Base-by-base conservation (phyloP, 2,113 vertebrate genomes). In the Amblyornis subalaris region DNA sequence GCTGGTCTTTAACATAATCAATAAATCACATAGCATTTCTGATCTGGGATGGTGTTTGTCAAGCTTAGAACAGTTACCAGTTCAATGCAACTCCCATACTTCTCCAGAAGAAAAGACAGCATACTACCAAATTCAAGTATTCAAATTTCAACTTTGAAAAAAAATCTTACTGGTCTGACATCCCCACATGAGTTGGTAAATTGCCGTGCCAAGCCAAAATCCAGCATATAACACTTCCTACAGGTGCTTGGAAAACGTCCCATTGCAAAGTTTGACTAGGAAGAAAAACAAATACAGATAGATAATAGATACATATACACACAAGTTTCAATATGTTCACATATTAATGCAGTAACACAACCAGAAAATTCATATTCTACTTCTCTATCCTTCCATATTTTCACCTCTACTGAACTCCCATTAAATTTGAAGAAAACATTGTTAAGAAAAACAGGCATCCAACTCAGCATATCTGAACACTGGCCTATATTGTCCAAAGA, bases 171-270 rank as follows among this genome's bases (percentile, higher is more conserved):
- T 96, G 99, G 99, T 98, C 99, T 98, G 96, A 99, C 99, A 94
- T 99, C 99, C 94, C 99, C 99, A 97, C 98, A 99, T 13, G 99
- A 99, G 98, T 99, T 99, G 96, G 99, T 99, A 98, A 99, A 99
- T 89, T 99, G 99, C 48, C 99, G 98, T 65, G 99, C 99, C 95
- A 99, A 98, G 97, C 99, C 99, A 92, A 99, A 99, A 98, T 99
- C 99, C 97, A 99, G 98, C 99, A 99, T 99, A 93, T 98, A 99
- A 97, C 99, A 99, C 90, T 99, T 99, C 75, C 99, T 98, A 94
- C 99, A 99, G 25, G 99, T 99, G 95, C 98, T 99, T 77, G 99
- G 99, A 96, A 99, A 99, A 60, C 99, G 99, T 79, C 99, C 99
- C 99, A 99, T 99, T 61, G 99, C 99, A 22, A 99, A 99, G 95